Evolutionary conservation across 1,140 invertebrate species (phyloP).

Genomic region (Ditylenchus dipsaci): DNA sequence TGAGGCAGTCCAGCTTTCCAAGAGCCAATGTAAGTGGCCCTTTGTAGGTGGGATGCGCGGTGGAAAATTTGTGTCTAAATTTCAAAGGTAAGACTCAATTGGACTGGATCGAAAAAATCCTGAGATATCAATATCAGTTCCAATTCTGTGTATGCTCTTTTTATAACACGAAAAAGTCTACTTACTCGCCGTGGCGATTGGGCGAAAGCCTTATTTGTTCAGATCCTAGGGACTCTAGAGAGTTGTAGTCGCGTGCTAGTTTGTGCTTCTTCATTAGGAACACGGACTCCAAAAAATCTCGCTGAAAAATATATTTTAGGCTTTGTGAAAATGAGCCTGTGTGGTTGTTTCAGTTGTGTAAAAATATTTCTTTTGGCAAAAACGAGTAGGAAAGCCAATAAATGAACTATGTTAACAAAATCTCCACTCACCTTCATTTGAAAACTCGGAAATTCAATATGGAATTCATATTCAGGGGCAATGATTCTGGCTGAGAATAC

Average conservation of each 20-base stretch:
- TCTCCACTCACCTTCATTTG: slow-evolving; percentile 16
- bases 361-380: too few species aligned
- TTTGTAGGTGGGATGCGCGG: slow-evolving; percentile 19
- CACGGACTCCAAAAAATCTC: neutral
- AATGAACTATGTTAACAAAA: neutral
- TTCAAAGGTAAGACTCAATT: too few species aligned
- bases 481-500: neutral
- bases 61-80: slow-evolving; percentile 18
- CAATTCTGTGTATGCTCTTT: too few species aligned
- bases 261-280: neutral
- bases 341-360: too few species aligned
- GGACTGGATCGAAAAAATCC: too few species aligned
- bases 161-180: too few species aligned
- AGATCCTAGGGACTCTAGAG: neutral
- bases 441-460: slow-evolving; percentile 19
- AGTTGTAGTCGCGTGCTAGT: neutral
- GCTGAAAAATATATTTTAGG: neutral
- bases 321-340: too few species aligned
- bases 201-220: neutral
- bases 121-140: too few species aligned
- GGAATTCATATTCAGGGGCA: slow-evolving; percentile 21
- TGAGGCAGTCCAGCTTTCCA: slow-evolving; percentile 19
- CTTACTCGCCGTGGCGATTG: neutral
- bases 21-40: slow-evolving; percentile 13
- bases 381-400: too few species aligned